Evolutionary conservation across 1,140 invertebrate genomes (phyloP), one percentile per base, ranked within the genome.

Genomic region (Megalonaias nervosa): DNA sequence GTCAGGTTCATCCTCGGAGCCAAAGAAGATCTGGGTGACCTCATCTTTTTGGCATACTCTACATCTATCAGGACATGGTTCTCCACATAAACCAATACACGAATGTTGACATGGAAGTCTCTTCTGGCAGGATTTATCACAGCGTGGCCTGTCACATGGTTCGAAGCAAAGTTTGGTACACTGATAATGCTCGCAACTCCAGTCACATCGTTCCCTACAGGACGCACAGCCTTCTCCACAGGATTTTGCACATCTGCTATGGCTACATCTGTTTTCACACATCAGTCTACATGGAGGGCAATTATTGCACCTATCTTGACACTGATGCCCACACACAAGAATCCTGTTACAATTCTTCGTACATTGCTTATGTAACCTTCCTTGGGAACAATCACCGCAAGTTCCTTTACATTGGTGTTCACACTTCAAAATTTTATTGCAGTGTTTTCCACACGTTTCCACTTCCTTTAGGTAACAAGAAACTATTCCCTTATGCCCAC

Each of bases 211-310:
- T 69, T 94, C 93, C 80, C 90, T 87, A 79, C 94, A 95, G 0
- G 87, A 84, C 2, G 81, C 85, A 87, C 94, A 95, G 2, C 91
- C 91, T 59, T 91, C 87, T 9, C 94, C 93, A 88, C 94, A 95
- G 23, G 81, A 76, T 38, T 91, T 90, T 0, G 78, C 83, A 83
- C 94, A 95, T 73, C 81, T 87, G 55, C 88, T 91, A 76, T 92
- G 91, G 4, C 65, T 69, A 88, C 94, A 95, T 59, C 86, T 89
- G 68, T 93, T 92, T 71, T 91, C 73, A 84, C 94, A 95, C 14
- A 69, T 83, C 69, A 90, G 86, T 38, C 88, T 87, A 85, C 94
- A 95, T 4, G 94, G 94, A 23, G 93, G 93, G 79, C 94, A 95
- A n/a, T 80, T 71, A 1, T 71, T 78, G 74, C 85, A 86, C 6